Conservation (phyloP, 1,140 invertebrate species). For the Heliconius hewitsoni region DNA sequence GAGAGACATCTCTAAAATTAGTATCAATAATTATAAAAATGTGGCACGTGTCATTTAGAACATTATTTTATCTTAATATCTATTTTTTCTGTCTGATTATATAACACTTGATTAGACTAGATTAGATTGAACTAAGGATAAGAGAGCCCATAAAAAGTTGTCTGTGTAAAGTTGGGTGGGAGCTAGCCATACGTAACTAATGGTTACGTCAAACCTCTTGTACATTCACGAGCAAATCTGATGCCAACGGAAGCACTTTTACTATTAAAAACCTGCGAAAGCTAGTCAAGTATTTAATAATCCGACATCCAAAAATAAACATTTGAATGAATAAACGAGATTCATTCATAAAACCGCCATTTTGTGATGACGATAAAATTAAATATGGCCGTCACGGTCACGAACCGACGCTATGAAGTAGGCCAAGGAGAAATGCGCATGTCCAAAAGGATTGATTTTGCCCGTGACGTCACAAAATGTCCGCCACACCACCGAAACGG, state of each 20-base stretch:
- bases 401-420: constrained; percentile 49
- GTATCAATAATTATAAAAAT: too few relatives aligned
- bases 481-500: constrained; percentile 53
- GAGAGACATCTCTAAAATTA: too few relatives aligned
- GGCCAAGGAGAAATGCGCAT: constrained; percentile 72
- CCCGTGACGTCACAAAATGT: constrained; percentile 75
- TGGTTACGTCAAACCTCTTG: not conserved
- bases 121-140: not conserved
- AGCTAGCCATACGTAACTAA: not conserved
- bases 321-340: constrained; percentile 59
- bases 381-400: constrained; percentile 55
- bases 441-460: constrained; percentile 70
- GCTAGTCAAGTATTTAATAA: constrained; percentile 14
- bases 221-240: not conserved
- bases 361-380: constrained; percentile 54
- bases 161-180: constrained; percentile 7
- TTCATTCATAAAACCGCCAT: constrained; percentile 76
- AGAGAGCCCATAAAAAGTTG: not conserved
- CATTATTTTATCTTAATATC: not conserved
- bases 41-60: too few relatives aligned
- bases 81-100: not conserved
- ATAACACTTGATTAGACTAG: not conserved
- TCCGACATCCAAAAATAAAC: constrained; percentile 51
- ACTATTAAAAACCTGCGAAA: not conserved
- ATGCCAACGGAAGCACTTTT: not conserved